Evolutionary conservation across 2,888 invertebrate species (phyloP).

Genomic region (Dendrolimus pini): DNA sequence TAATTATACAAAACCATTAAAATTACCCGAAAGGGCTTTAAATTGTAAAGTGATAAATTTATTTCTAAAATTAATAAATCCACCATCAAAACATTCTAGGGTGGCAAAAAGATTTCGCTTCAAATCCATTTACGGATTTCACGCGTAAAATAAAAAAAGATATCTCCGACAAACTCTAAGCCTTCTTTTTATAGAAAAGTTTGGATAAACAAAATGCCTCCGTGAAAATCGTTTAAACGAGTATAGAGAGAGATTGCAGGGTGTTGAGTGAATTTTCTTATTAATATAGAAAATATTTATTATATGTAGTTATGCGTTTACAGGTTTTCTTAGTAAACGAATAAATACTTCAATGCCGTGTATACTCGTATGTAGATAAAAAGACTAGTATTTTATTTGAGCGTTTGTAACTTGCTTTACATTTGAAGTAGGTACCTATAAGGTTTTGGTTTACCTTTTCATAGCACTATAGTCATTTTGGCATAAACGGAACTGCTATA

Average conservation of each 20-base stretch:
- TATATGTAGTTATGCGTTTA: slow-evolving; percentile 7
- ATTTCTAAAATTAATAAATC: neutral
- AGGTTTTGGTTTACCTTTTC: too few relatives aligned
- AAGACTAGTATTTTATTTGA: too few relatives aligned
- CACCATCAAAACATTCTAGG: neutral
- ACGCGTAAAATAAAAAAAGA: slow-evolving; percentile 11
- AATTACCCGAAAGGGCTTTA: too few relatives aligned
- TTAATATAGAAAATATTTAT: slow-evolving; percentile 2
- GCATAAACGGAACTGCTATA: too few relatives aligned
- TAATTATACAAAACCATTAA: too few relatives aligned
- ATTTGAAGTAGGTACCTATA: too few relatives aligned
- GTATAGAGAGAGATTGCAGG: neutral
- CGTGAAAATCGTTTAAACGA: slow-evolving; percentile 22
- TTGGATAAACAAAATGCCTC: slow-evolving; percentile 44
- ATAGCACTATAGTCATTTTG: too few relatives aligned
- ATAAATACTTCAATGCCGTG: too few relatives aligned
- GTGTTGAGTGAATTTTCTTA: neutral
- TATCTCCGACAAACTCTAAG: slow-evolving; percentile 33
- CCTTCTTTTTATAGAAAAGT: slow-evolving; percentile 26
- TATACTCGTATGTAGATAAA: too few relatives aligned
- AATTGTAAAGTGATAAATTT: neutral
- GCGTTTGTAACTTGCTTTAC: too few relatives aligned
- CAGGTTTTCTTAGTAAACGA: neutral
- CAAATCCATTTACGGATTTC: neutral
- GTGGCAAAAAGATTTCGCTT: neutral